Base-by-base conservation (phyloP, 1,140 invertebrate species). In the Anthonomus grandis region DNA sequence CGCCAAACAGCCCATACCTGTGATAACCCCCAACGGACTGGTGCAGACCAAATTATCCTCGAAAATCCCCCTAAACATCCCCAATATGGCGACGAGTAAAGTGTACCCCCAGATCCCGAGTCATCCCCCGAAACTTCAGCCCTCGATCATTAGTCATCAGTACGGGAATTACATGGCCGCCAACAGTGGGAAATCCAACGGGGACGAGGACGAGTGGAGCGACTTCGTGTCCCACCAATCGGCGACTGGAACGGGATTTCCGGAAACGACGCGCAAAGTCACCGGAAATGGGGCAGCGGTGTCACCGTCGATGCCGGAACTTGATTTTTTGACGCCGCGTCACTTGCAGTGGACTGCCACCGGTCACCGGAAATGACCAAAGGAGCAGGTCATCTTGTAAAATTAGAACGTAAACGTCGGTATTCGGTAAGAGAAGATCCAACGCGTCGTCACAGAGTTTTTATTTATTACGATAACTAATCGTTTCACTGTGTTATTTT, bases 151-250 rank as follows among this genome's bases (percentile, higher is more conserved):
- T 70, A 70, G 60, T 58, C 50, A 65, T 49, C 67, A 65, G 45
- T 66, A 23, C 36, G 53, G 54, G 18, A 45, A n/a, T 38, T 65
- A 56, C 42, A 51, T 44, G 9, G 49, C 46, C 15, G 27, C 39
- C 34, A 46, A 39, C 17, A 39, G 9, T 27, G 27, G 15, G 34
- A 52, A 54, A 37, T 36, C 39, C 0, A 22, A 21, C 13, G 21
- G 15, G 47, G 79, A 80, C 46, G 81, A 83, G 25, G 81, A 83
- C 52, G 81, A 83, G 62, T 83, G 81, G 81, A 80, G 79, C 13
- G 81, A 83, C 51, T 84, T 83, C 65, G 79, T 83, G n/a, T 82
- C 81, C 0, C 49, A 59, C 24, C 48, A 63, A 38, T 10, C 62
- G 19, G 2, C 24, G 34, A 44, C 34, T 44, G 10, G 41, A 37